These are phyloP conservation scores for Hoplias malabaricus DNA, from an alignment of 2,113 vertebrate genomes.

Conservation along the genomic window DNA sequence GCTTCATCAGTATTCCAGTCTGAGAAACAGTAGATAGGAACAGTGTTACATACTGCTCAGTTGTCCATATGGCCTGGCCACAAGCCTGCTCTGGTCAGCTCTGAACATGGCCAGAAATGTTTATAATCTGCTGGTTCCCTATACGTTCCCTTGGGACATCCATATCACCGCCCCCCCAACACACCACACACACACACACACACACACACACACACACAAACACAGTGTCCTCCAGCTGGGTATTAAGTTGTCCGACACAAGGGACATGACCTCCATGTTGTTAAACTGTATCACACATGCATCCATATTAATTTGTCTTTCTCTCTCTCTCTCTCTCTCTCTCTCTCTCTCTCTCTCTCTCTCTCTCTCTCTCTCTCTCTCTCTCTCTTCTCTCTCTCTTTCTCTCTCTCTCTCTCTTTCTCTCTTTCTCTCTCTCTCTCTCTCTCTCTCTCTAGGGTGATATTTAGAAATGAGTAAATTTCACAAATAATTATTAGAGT, in stretches of 20 bases:
- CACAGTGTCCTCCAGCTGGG: constrained; percentile 11
- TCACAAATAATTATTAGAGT: no score
- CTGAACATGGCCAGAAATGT: constrained; percentile 6
- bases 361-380: no score
- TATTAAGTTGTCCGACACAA: constrained; percentile 9
- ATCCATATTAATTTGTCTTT: background rate
- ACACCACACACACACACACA: background rate
- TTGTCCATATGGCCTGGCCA: constrained; percentile 15
- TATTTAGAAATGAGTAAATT: no score
- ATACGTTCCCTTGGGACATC: background rate
- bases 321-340: background rate
- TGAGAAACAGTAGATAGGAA: background rate
- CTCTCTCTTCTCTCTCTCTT: no score
- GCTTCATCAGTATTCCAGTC: background rate
- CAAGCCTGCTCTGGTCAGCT: constrained; percentile 4
- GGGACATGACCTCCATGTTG: constrained; percentile 26
- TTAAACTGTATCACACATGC: background rate
- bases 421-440: no score
- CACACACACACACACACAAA: constrained; percentile 23
- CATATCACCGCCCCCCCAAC: background rate
- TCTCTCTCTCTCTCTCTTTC: no score
- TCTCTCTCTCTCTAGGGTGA: no score
- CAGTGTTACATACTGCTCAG: background rate
- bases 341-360: background rate
- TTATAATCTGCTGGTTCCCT: constrained; percentile 19